These are phyloP conservation scores for Oscheius sp. DNA, from an alignment of 2,888 invertebrate genomes.

Conservation along the genomic window DNA sequence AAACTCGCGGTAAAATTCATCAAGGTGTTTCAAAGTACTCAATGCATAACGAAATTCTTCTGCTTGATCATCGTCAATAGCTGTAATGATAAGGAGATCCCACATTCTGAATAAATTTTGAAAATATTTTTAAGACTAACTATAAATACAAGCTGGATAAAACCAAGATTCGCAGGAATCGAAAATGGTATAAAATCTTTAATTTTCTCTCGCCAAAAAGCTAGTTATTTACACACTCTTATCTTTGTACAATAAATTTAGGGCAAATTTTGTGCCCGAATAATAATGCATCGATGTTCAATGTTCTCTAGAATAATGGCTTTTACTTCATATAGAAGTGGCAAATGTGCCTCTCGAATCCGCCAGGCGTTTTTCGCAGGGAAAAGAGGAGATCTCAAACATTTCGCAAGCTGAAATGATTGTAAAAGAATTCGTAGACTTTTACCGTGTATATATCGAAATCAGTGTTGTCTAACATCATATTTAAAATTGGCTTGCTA, in stretches of 20 bases:
- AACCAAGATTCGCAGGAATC: neutral
- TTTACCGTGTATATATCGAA: too few species aligned
- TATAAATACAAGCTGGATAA: neutral
- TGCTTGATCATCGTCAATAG: constrained; percentile 41
- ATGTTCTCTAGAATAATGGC: constrained; percentile 41
- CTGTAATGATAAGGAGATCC: constrained; percentile 45
- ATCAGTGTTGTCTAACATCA: constrained; percentile 41
- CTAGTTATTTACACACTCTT: neutral
- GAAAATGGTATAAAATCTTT: too few species aligned
- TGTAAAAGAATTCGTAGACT: neutral
- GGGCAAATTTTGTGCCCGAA: constrained; percentile 28
- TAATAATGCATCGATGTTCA: constrained; percentile 35
- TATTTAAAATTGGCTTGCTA: constrained; percentile 33
- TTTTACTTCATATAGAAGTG: constrained; percentile 40
- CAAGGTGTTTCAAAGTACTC: neutral
- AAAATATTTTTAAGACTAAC: neutral
- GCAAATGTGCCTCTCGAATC: constrained; percentile 31
- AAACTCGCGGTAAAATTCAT: constrained; percentile 12
- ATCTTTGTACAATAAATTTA: neutral
- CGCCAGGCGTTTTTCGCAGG: constrained; percentile 37
- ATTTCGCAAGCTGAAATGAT: constrained; percentile 34
- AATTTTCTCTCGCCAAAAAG: neutral
- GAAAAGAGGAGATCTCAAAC: constrained; percentile 45
- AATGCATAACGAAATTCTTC: constrained; percentile 30
- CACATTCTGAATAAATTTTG: constrained; percentile 36